Base-by-base conservation (phyloP, 37 sponge, comb jelly and placozoan genomes). In the Corticium candelabrum region DNA sequence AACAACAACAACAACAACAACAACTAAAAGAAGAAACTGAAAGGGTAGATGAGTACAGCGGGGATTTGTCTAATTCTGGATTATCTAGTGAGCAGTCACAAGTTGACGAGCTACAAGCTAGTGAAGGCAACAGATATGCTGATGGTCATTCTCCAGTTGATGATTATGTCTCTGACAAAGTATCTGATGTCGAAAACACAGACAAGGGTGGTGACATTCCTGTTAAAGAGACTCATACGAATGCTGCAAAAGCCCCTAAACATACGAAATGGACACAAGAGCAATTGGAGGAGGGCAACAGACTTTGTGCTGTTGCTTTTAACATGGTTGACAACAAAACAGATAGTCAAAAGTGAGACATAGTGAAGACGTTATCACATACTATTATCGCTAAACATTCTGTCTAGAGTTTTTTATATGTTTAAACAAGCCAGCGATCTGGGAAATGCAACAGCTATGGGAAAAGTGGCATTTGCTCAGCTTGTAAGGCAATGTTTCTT, bases 401-500 rank as follows among this genome's bases (percentile, higher is more conserved):
- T 71, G 36, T 30, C 11, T 68, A 89, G 89, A 76, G 82, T 74
- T 0, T 85, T 76, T 82, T 40, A 75, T 31, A 62, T 85, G 38
- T 40, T 85, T 1, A n/a, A 27, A 36, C 68, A 79, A 67, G 86
- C 86, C 11, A 77, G 78, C 37, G 72, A 32, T 0, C 33, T 39
- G 11, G 92, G 92, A 2, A 87, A 91, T 72, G 76, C 38, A 21
- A 85, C 79, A 68, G 84, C 92, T 5, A 67, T 73, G 38, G 82
- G 78, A 40, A 36, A 62, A 41, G 2, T 91, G 50, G 92, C 89
- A 27, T 85, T 82, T 41, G 81, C 40, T 34, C 57, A 83, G 38
- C 73, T 91, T 43, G 92, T 91, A 34, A 83, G 84, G 33, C 78
- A 1, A 79, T 31, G 41, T 37, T 80, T 41, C 39, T 38, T 56